Conservation (phyloP, 2,113 vertebrate species). For the Oreotragus oreotragus region DNA sequence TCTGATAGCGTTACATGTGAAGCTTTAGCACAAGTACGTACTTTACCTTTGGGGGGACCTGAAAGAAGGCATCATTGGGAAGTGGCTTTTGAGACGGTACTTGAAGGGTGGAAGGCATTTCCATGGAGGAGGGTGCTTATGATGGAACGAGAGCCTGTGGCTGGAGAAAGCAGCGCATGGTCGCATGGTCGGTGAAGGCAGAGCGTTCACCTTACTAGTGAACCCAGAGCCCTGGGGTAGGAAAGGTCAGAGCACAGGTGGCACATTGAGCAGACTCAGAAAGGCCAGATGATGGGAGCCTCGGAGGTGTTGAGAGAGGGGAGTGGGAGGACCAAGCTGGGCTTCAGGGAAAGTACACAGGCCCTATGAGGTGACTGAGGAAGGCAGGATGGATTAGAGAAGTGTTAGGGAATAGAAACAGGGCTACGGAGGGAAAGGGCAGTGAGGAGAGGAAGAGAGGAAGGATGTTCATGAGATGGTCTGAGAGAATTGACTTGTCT, state of each 20-base stretch:
- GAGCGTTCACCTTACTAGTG: not conserved
- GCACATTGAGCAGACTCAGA: not conserved
- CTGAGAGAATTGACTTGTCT: not conserved
- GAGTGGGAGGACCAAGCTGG: not conserved
- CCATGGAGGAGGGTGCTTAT: not conserved
- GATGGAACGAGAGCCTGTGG: no score
- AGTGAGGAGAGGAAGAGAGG: no score
- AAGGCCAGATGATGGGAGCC: not conserved
- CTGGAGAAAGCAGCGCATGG: not conserved
- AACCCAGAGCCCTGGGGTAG: not conserved
- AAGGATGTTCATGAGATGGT: not conserved
- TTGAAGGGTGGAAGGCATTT: not conserved
- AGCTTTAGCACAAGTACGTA: not conserved
- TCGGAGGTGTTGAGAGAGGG: not conserved
- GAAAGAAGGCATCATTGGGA: not conserved
- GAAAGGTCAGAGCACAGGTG: not conserved
- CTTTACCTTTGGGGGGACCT: not conserved
- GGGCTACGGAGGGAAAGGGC: not conserved
- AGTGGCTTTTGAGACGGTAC: not conserved
- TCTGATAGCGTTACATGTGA: not conserved
- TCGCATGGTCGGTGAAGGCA: rapidly evolving
- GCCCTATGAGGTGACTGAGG: not conserved
- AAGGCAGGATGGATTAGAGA: not conserved
- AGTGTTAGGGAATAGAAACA: not conserved
- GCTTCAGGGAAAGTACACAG: not conserved